These are phyloP conservation scores for Jacana jacana DNA, from an alignment of 2,113 vertebrate genomes.

Conservation along the genomic window DNA sequence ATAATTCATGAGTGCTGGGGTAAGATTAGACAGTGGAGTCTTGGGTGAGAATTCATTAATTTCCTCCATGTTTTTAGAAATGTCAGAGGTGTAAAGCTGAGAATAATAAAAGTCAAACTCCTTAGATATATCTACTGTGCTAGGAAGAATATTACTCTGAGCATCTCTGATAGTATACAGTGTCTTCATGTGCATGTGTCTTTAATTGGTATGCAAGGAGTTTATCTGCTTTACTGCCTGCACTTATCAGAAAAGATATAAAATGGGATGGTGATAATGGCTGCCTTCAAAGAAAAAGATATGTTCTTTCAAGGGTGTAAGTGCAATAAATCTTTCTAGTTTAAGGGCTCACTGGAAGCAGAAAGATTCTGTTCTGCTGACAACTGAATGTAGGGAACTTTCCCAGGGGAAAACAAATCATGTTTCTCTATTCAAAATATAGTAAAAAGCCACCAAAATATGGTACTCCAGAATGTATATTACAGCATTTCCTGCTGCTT, in stretches of 20 bases:
- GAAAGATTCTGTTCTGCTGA: constrained; percentile 52
- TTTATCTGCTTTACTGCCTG: constrained; percentile 67
- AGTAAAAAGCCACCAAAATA: constrained; percentile 48
- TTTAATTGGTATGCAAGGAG: constrained; percentile 72
- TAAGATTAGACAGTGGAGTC: constrained; percentile 57
- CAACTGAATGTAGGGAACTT: constrained; percentile 58
- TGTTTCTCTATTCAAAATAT: constrained; percentile 64
- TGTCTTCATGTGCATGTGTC: constrained; percentile 41
- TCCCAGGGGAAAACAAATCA: constrained; percentile 70
- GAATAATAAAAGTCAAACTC: constrained; percentile 55
- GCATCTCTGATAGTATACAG: constrained; percentile 55
- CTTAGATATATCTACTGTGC: constrained; percentile 50
- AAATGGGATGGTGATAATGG: constrained; percentile 64
- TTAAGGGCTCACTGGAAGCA: constrained; percentile 57
- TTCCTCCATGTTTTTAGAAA: constrained; percentile 59
- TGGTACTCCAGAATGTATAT: constrained; percentile 34
- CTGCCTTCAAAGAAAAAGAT: constrained; percentile 70
- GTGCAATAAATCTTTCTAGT: constrained; percentile 72
- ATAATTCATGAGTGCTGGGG: constrained; percentile 58
- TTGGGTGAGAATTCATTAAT: constrained; percentile 56
- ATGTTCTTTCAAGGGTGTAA: constrained; percentile 70
- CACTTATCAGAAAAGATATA: constrained; percentile 69
- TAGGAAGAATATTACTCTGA: constrained; percentile 51
- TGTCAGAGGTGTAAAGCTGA: constrained; percentile 65
- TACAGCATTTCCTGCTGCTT: constrained; percentile 7